Percentiles rank a stretch among this genome's conserved stretches.
These are phyloP conservation scores for Takifugu flavidus DNA, from an alignment of 2,113 vertebrate species.

Conservation along the genomic window DNA sequence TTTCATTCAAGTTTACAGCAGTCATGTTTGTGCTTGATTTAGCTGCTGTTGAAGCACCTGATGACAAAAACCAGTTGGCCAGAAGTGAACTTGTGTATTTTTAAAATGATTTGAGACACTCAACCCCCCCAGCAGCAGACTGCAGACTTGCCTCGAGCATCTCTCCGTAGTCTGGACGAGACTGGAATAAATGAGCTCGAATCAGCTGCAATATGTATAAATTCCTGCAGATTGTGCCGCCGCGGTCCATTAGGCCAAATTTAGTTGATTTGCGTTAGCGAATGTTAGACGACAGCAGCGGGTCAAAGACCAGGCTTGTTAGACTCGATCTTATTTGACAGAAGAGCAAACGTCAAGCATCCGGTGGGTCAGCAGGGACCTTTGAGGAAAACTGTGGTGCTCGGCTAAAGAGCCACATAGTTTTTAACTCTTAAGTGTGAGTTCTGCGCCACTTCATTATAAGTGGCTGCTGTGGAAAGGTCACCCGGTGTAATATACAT, in stretches of 20 bases:
- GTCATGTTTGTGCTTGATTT: too few species aligned
- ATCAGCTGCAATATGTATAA: constrained; percentile 1
- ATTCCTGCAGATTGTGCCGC: too few species aligned
- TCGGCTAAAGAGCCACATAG: background rate
- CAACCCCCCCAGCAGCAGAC: background rate
- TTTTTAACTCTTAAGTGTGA: background rate
- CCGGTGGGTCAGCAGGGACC: background rate
- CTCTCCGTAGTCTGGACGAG: constrained; percentile 1
- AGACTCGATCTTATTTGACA: too few species aligned
- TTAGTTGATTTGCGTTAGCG: too few species aligned
- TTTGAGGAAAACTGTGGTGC: too few species aligned
- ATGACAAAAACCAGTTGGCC: background rate
- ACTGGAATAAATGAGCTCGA: constrained; percentile 2
- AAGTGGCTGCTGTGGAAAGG: constrained; percentile 18
- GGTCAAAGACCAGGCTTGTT: too few species aligned
- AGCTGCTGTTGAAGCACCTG: too few species aligned
- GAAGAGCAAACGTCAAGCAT: background rate
- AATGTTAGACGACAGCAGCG: too few species aligned
- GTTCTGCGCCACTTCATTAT: constrained; percentile 18
- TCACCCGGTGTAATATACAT: constrained; percentile 12
- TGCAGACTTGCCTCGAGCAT: background rate
- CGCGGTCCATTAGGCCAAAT: too few species aligned
- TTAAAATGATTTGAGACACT: too few species aligned
- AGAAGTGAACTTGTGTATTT: background rate
- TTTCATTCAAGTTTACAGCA: background rate